Percentiles rank a stretch among this genome's conserved stretches.
Conservation (phyloP, 2,113 vertebrate genomes). For the Panthera uncia region DNA sequence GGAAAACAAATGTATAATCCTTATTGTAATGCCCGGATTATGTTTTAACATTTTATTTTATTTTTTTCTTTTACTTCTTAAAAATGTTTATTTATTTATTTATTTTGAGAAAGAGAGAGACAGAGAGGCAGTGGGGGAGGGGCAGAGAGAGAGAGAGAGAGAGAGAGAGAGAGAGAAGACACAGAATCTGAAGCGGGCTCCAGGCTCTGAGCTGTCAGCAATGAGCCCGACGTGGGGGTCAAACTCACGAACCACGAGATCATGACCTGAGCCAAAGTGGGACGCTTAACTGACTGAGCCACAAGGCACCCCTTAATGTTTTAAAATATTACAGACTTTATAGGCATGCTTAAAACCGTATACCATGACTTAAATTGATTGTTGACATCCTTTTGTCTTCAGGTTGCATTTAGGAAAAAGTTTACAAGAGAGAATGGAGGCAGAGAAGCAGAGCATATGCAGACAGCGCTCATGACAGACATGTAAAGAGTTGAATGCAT, state of each 20-base stretch:
- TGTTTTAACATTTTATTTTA: neutral
- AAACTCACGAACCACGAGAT: too few relatives aligned
- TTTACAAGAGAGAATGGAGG: neutral
- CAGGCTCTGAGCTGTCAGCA: too few relatives aligned
- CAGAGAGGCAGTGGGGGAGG: too few relatives aligned
- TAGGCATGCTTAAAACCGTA: neutral
- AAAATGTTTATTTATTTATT: too few relatives aligned
- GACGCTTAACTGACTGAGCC: too few relatives aligned
- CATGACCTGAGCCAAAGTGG: too few relatives aligned
- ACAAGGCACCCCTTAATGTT: neutral
- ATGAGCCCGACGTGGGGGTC: too few relatives aligned
- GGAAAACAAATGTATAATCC: neutral
- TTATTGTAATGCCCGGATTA: neutral
- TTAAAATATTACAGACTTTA: neutral
- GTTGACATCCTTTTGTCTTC: neutral
- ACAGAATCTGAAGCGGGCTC: too few relatives aligned
- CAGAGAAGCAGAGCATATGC: neutral
- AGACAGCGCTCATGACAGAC: neutral
- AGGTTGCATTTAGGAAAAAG: neutral
- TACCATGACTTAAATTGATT: neutral
- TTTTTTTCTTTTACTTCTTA: too few relatives aligned
- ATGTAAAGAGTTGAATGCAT: neutral
- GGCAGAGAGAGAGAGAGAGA: too few relatives aligned
- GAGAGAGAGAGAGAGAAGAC: too few relatives aligned
- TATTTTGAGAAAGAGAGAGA: too few relatives aligned